Evolutionary conservation across 2,888 invertebrate genomes (phyloP), one percentile per base, ranked within the genome.

Genomic region (Lathronympha strigana): DNA sequence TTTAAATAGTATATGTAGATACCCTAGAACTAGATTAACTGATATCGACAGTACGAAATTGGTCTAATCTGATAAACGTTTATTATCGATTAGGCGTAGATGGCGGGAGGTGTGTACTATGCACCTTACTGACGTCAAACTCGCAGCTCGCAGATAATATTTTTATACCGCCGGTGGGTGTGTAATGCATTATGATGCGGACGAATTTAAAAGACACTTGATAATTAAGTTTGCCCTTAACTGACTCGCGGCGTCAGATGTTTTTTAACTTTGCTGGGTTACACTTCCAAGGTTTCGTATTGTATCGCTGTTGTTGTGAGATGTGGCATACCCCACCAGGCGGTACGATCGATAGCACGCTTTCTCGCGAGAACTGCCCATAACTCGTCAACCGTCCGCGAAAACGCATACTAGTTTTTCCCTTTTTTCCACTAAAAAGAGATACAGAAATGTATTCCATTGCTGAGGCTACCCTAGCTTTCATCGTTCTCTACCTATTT

Each of bases 401-500:
- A 19, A 67, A 69, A 67, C 73, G 70, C 66, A 73, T 70, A 66
- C 53, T 70, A 72, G 72, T 80, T 76, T 76, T 69, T 69, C 67
- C 51, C 72, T 74, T 71, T 73, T 72, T 69, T 68, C 64, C n/a
- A 58, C 72, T 72, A 77, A 76, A 75, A 76, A 61, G 47, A 51
- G 36, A 45, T 69, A 77, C 74, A 73, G 85, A 84, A 87, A 91
- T 92, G 92, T 86, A 91, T 80, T 86, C 91, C 66, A 84, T 92
- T 71, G 92, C 92, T 70, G 92, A 92, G 81, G 91, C 87, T 64
- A 91, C 91, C 63, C 74, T 92, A 69, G 91, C 91, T 70, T 90
- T 92, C 70, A 75, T 86, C 51, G 89, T 91, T 68, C 82, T 92
- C 8, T 92, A 92, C 71, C 77, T 92, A 51, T 91, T 92, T 75